Evolutionary conservation across 2,888 invertebrate species (phyloP), one percentile per base, ranked within the genome.

Genomic region (Calameuta idolon): DNA sequence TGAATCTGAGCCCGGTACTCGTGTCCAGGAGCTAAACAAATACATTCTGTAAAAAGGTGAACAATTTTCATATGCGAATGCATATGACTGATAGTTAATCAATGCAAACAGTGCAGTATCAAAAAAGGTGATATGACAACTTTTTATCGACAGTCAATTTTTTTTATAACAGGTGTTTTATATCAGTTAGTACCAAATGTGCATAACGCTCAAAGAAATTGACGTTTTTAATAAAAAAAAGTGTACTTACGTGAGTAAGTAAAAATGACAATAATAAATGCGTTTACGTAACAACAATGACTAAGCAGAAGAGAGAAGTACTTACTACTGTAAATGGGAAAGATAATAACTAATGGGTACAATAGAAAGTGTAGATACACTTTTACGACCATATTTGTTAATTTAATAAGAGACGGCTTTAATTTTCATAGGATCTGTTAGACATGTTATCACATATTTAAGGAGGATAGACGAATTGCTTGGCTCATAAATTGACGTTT

Each of bases 391-490:
- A 55, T 55, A 9, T 23, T 55, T 23, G 9, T 55, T 55, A 55
- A 55, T 23, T 55, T 9, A 55, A 55, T 23, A 2, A 23, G 23
- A 55, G 23, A 23, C 23, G 2, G 55, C 9, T 2, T 23, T 55
- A 23, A 23, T 9, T 23, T 55, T 55, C 55, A 55, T 55, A 55
- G 55, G 55, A 55, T 23, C 23, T 55, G 9, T 55, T 55, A 5
- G 55, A 23, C 55, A 55, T 55, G 40, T 40, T 40, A 55, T 55
- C 55, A 55, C 23, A 55, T 55, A 23, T 76, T 84, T 82, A 85
- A 88, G 87, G 86, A 88, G 87, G 88, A 89, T 87, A 89, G 87
- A 86, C 82, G 84, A 87, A 87, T 86, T 86, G 85, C 87, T 88
- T 87, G 84, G 85, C 83, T 85, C 73, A 77, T 80, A 77, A 76